These are phyloP conservation scores for Pipistrellus nathusii DNA, from an alignment of 2,797 vertebrate genomes.

Conservation along the genomic window DNA sequence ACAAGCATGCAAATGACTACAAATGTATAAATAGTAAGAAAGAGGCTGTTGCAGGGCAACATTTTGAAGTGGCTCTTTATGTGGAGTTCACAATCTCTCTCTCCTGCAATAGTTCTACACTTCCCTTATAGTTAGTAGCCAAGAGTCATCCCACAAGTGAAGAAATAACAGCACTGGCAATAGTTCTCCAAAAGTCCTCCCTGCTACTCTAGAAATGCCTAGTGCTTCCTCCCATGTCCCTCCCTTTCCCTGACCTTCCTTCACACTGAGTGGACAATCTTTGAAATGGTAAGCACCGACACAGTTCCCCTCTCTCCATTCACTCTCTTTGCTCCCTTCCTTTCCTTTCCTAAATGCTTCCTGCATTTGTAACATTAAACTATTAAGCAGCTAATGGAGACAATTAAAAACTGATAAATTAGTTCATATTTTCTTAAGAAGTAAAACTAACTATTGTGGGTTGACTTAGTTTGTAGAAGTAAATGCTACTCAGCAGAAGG, in stretches of 20 bases:
- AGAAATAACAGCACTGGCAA: neutral
- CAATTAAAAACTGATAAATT: neutral
- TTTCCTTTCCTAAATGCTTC: conserved; percentile 1
- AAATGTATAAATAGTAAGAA: conserved; percentile 25
- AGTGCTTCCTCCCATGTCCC: accelerated
- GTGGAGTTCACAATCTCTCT: neutral
- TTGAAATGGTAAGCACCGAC: neutral
- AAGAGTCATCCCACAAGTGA: neutral
- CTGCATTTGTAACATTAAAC: neutral
- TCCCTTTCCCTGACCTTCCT: neutral
- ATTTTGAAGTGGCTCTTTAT: neutral
- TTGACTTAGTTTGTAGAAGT: neutral
- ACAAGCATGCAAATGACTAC: neutral
- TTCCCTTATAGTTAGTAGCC: neutral
- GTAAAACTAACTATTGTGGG: neutral
- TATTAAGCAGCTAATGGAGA: neutral
- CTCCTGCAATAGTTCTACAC: neutral
- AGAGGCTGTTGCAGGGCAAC: neutral
- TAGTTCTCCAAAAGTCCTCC: neutral
- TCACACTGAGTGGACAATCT: neutral
- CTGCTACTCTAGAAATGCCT: neutral
- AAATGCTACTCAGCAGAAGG: neutral
- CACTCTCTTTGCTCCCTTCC: neutral
- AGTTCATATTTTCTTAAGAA: conserved; percentile 24
- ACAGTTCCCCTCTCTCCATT: neutral